Conservation (phyloP, 53 echinoderm and acorn worm species). For the Patiria pectinifera region DNA sequence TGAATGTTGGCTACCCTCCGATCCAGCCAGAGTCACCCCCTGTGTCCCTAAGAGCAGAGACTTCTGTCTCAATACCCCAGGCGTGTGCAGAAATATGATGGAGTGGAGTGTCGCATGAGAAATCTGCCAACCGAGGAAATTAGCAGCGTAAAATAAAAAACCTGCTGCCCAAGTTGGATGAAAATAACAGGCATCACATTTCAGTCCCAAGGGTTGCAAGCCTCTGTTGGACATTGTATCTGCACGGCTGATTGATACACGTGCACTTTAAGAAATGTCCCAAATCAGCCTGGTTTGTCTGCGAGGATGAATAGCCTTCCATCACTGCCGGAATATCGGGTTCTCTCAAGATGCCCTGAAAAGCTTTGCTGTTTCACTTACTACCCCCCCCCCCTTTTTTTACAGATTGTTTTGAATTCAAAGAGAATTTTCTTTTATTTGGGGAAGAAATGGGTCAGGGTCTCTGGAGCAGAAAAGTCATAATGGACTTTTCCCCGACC, state of each 20-base stretch:
- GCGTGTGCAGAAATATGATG: background rate
- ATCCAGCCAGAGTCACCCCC: background rate
- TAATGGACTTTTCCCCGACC: background rate
- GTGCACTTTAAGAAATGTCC: background rate
- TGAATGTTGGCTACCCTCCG: background rate
- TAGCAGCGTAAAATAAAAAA: background rate
- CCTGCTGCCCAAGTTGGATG: background rate
- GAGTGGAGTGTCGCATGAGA: background rate
- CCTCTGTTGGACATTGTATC: background rate
- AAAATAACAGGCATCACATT: constrained; percentile 35
- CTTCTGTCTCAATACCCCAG: background rate
- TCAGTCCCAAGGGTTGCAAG: constrained; percentile 9
- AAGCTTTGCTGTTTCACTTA: background rate
- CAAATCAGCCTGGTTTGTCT: background rate
- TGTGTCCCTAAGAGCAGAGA: background rate
- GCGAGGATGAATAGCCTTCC: constrained; percentile 13
- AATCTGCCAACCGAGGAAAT: constrained; percentile 1
- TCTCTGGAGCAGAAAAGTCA: background rate
- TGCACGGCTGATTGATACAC: constrained; percentile 12
- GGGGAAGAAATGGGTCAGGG: background rate
- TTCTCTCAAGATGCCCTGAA: background rate
- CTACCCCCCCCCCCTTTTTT: background rate
- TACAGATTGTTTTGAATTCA: background rate
- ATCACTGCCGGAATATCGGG: background rate
- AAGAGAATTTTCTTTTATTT: background rate